These are phyloP conservation scores for Casuarius casuarius DNA, from an alignment of 2,113 vertebrate species.

Conservation along the genomic window DNA sequence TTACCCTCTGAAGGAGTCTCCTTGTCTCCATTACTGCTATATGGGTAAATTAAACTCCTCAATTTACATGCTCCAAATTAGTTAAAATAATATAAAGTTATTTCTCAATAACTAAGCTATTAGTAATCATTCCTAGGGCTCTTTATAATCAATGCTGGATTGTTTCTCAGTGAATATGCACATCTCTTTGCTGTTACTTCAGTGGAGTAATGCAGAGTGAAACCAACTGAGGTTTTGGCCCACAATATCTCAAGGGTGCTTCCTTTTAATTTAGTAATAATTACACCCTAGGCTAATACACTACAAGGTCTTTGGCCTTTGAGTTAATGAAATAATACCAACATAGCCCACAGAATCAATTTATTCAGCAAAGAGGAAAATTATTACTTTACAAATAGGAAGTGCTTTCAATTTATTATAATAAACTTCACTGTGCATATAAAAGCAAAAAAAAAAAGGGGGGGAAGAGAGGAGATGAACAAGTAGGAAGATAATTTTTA, in stretches of 20 bases:
- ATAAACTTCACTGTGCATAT: constrained; percentile 8
- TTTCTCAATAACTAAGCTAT: constrained; percentile 69
- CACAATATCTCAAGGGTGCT: constrained; percentile 56
- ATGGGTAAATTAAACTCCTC: constrained; percentile 66
- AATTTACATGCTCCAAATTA: constrained; percentile 65
- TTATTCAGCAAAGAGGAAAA: constrained; percentile 50
- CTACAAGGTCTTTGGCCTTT: constrained; percentile 44
- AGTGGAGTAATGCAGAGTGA: constrained; percentile 17
- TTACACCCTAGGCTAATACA: constrained; percentile 46
- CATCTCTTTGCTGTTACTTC: constrained; percentile 55
- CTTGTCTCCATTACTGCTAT: constrained; percentile 47
- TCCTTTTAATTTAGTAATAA: constrained; percentile 66
- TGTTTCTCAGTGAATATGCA: constrained; percentile 64
- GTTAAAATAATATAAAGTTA: constrained; percentile 71
- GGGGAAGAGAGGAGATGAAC: background rate
- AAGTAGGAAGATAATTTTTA: constrained; percentile 24
- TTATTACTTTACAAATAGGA: constrained; percentile 55
- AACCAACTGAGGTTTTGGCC: constrained; percentile 56
- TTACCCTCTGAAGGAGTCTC: constrained; percentile 50
- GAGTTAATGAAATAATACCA: constrained; percentile 55
- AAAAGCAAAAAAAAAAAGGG: background rate
- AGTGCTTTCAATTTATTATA: constrained; percentile 37
- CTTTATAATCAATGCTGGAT: constrained; percentile 68
- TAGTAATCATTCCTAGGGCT: constrained; percentile 68
- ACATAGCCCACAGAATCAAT: constrained; percentile 30